Conservation (phyloP, 2,888 invertebrate species). For the Dione juno region DNA sequence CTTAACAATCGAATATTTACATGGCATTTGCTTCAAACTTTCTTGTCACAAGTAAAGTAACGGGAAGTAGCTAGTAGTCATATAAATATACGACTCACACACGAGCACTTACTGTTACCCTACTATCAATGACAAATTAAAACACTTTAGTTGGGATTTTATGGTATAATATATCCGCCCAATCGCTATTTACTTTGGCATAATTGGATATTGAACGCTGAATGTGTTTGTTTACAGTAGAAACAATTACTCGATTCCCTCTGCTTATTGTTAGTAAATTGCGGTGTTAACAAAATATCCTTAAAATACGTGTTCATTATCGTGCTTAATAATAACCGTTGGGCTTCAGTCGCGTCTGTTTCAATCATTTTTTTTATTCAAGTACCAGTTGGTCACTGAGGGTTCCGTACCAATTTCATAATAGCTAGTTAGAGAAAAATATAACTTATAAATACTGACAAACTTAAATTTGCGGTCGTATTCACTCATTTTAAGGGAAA, state of each 20-base stretch:
- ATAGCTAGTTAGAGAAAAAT: too few relatives aligned
- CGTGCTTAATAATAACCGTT: not conserved
- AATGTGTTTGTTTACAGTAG: conserved; percentile 16
- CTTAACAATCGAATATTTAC: too few relatives aligned
- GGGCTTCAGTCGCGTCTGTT: not conserved
- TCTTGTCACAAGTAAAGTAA: not conserved
- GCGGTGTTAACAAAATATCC: not conserved
- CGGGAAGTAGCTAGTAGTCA: not conserved
- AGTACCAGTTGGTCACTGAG: too few relatives aligned
- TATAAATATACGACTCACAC: not conserved
- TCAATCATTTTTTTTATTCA: too few relatives aligned
- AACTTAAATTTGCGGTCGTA: too few relatives aligned
- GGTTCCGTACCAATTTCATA: too few relatives aligned
- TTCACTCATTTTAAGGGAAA: too few relatives aligned
- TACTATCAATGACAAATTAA: not conserved
- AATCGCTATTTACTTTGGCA: not conserved
- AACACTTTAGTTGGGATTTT: conserved; percentile 5
- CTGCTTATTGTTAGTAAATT: not conserved
- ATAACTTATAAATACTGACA: too few relatives aligned
- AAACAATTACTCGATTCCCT: conserved; percentile 8
- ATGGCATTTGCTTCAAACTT: too few relatives aligned
- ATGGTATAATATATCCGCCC: not conserved
- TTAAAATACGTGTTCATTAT: conserved; percentile 2
- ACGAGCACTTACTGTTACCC: not conserved
- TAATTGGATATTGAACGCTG: conserved; percentile 9